Evolutionary conservation across 2,888 invertebrate species (phyloP).

Genomic region (Tetramorium bicarinatum): DNA sequence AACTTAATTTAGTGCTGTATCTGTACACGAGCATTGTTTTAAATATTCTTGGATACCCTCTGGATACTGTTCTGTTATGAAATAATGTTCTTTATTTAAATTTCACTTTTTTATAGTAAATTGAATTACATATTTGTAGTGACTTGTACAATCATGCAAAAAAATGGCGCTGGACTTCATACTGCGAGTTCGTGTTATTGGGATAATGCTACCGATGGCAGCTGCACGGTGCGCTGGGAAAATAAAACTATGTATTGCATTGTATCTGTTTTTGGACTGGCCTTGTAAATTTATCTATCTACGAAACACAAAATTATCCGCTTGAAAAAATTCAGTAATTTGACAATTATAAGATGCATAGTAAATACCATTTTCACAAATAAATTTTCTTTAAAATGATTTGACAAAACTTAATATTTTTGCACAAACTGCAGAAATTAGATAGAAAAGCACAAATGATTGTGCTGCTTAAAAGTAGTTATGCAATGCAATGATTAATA

Average conservation of each 20-base stretch:
- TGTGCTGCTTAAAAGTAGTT: not conserved
- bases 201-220: slow-evolving; percentile 99
- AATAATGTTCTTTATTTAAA: not conserved
- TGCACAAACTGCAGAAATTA: not conserved
- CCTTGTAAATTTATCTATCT: slow-evolving; percentile 88
- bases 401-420: slow-evolving; percentile 27
- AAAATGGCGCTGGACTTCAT: slow-evolving; percentile 99
- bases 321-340: slow-evolving; percentile 12
- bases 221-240: slow-evolving; percentile 99
- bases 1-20: no score
- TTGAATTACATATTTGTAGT: slow-evolving; percentile 88
- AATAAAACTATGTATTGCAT: slow-evolving; percentile 99
- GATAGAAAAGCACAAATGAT: not conserved
- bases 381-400: not conserved
- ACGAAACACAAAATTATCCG: not conserved
- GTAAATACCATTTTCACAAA: slow-evolving; percentile 24
- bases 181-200: slow-evolving; percentile 99
- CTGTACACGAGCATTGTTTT: no score
- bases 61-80: no score
- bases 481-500: slow-evolving; percentile 24
- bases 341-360: not conserved
- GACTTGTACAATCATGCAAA: slow-evolving; percentile 99
- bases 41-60: no score
- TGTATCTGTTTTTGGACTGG: slow-evolving; percentile 96
- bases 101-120: slow-evolving; percentile 7